A percentile compares a stretch with the other conserved stretches of the same genome.
Conservation (phyloP, 2,888 invertebrate genomes). For the Hirudinaria manillensis region DNA sequence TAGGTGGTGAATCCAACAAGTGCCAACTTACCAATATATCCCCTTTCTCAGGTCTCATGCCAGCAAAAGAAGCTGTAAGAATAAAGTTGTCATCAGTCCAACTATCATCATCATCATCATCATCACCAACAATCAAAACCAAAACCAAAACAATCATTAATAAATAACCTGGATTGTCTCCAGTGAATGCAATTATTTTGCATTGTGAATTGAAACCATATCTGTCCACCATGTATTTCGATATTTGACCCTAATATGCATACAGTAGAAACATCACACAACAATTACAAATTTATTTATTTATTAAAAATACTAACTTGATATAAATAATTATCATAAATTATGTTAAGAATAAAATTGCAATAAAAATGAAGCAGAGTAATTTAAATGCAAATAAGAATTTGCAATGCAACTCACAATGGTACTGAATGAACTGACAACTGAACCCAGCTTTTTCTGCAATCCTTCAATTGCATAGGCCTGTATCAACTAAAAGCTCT, state of each 20-base stretch:
- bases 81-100: not conserved
- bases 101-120: not conserved
- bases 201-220: constrained; percentile 78
- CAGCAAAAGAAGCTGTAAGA: constrained; percentile 28
- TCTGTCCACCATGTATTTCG: constrained; percentile 73
- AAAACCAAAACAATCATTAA: no score
- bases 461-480: not conserved
- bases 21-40: constrained; percentile 29
- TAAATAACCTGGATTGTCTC: constrained; percentile 72
- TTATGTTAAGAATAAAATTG: not conserved
- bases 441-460: not conserved
- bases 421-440: not conserved
- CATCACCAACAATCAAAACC: not conserved
- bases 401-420: not conserved
- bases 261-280: not conserved
- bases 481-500: not conserved
- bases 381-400: not conserved
- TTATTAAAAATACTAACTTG: no score
- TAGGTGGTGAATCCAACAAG: no score
- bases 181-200: constrained; percentile 79
- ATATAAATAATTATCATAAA: no score
- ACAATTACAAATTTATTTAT: no score
- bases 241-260: constrained; percentile 64
- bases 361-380: not conserved
- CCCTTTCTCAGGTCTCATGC: constrained; percentile 18